Conservation (phyloP, 1,140 invertebrate species). For the Marisa cornuarietis region DNA sequence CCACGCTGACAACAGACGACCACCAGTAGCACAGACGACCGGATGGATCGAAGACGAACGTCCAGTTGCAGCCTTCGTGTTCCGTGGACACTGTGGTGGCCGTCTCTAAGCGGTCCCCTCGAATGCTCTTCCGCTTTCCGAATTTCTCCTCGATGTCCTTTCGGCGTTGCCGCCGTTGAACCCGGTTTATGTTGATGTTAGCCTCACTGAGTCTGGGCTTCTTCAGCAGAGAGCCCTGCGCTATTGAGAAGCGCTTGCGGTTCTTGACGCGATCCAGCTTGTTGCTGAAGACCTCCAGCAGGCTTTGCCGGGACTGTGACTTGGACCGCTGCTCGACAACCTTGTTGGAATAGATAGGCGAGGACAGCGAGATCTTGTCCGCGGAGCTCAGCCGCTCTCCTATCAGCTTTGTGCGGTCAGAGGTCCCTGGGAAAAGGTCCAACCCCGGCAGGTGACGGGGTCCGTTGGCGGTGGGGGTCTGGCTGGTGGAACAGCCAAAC, state of each 20-base stretch:
- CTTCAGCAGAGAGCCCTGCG: conserved; percentile 59
- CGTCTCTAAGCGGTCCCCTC: conserved; percentile 50
- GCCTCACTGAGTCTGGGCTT: conserved; percentile 57
- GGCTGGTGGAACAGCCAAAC: not conserved
- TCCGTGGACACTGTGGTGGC: conserved; percentile 56
- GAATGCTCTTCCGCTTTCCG: conserved; percentile 57
- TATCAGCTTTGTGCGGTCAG: conserved; percentile 64
- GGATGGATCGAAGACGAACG: conserved; percentile 69
- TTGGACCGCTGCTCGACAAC: conserved; percentile 61
- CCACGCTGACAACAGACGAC: conserved; percentile 86
- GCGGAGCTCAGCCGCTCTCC: conserved; percentile 59
- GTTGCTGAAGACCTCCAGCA: conserved; percentile 76
- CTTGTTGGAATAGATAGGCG: conserved; percentile 58
- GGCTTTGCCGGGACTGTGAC: conserved; percentile 71
- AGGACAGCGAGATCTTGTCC: conserved; percentile 60
- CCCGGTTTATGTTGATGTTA: conserved; percentile 50
- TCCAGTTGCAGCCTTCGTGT: conserved; percentile 76
- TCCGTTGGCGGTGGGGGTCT: conserved; percentile 70
- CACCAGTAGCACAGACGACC: conserved; percentile 67
- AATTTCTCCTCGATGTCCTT: conserved; percentile 63
- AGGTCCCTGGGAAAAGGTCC: conserved; percentile 60
- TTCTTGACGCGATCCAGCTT: conserved; percentile 71
- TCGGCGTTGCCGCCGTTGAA: conserved; percentile 56
- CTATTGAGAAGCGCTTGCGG: conserved; percentile 48
- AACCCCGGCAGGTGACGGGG: conserved; percentile 71